Evolutionary conservation across 30 jellyfish, hydroid and myxozoan genomes (phyloP).

Genomic region (Cassiopea andromeda): DNA sequence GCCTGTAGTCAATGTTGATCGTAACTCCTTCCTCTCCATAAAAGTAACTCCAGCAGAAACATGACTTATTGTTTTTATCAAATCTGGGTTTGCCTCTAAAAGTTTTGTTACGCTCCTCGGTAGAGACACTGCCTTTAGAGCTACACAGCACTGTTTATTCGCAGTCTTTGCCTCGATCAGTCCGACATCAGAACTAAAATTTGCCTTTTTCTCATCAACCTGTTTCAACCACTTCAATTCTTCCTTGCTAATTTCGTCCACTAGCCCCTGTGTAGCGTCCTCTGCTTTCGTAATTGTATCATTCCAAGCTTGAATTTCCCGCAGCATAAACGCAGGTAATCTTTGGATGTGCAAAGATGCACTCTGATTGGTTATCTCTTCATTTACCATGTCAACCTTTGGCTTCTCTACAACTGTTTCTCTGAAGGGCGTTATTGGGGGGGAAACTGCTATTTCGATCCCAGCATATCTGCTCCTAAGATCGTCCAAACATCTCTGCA

Average conservation of each 20-base stretch:
- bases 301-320: constrained; percentile 87
- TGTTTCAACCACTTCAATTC: constrained; percentile 53
- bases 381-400: constrained; percentile 96
- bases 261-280: constrained; percentile 16
- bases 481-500: constrained; percentile 94
- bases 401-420: constrained; percentile 96
- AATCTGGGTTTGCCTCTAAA: constrained; percentile 70
- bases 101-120: constrained; percentile 51
- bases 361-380: constrained; percentile 77
- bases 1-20: constrained; percentile 39
- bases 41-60: constrained; percentile 66
- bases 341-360: constrained; percentile 81
- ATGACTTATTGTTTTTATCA: constrained; percentile 66
- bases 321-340: constrained; percentile 96
- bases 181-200: constrained; percentile 64
- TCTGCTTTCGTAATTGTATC: constrained; percentile 83
- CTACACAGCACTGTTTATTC: constrained; percentile 66
- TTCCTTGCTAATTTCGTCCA: constrained; percentile 27
- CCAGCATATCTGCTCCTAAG: constrained; percentile 84
- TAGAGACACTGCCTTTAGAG: constrained; percentile 83
- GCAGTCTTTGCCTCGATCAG: constrained; percentile 92
- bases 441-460: constrained; percentile 80
- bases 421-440: constrained; percentile 99
- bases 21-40: constrained; percentile 69
- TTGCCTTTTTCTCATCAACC: constrained; percentile 51